Evolutionary conservation across 2,113 vertebrate species (phyloP), one percentile per base, ranked within the genome.

Genomic region (Paracanthobrama guichenoti): DNA sequence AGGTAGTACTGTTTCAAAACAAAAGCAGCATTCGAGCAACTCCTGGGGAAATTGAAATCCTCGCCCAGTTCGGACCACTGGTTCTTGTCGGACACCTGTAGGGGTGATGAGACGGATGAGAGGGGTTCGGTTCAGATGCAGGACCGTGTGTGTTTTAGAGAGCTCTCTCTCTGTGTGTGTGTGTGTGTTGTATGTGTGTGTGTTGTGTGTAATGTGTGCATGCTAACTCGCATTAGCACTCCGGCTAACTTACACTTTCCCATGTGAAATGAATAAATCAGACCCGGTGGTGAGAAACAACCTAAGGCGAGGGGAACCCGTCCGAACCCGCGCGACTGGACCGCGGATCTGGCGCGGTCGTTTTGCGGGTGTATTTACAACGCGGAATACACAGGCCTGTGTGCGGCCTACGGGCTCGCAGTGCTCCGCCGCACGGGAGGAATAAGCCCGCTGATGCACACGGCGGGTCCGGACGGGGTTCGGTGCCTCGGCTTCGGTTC

Each of bases 1-100:
- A 99, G 96, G 96, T 99, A 99, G 97, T 98, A 99, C 96, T 99
- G 98, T 96, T 99, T 99, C 95, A 99, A 95, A 96, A 97, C 98
- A 94, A 99, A 99, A 94, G 97, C 97, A 93, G 98, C 97, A 87
- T 99, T 99, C 89, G 98, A 97, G 92, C 98, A 99, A 95, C 97
- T 97, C 95, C 96, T 96, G 85, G 98, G 98, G 92, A 99, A 99
- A 95, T 98, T 95, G 94, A 99, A 99, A 90, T 98, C 97, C 91
- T 99, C 98, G 88, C 95, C 96, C 88, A 99, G 97, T 91, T 99
- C 97, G 90, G 93, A 94, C 98, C 98, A 99, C 92, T 97, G 97
- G 94, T 98, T 98, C 95, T 97, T 99, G 92, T 99, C 98, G 62
- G 73, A 81, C 59, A 87, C 48, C 75, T 82, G 55, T 64, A 73